phyloP scores from a whole-genome alignment of 1,140 invertebrate genomes.

The Cotesia typhae region DNA sequence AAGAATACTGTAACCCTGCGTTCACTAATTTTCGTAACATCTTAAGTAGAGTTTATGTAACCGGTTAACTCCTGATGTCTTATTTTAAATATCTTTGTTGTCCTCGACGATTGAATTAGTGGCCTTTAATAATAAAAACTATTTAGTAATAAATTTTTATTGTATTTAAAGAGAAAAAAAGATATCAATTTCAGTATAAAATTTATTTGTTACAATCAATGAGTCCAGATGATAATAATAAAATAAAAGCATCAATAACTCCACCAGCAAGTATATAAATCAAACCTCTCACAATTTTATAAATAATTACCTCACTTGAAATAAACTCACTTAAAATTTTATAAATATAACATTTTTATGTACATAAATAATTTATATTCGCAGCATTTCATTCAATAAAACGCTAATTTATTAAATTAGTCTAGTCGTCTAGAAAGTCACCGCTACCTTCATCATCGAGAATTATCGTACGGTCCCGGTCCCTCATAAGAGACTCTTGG shows the following conservation, averaged over 20 bases:
- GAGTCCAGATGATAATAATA: conserved; percentile 20
- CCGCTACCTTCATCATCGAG: conserved; percentile 45
- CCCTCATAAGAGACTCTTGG: conserved; percentile 54
- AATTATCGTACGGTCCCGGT: conserved; percentile 52
- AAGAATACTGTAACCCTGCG: conserved; percentile 7
- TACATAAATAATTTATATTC: not conserved
- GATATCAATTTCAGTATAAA: not conserved
- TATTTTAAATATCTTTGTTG: not conserved
- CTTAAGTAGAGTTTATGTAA: not conserved
- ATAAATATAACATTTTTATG: conserved; percentile 3
- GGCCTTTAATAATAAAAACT: conserved; percentile 23
- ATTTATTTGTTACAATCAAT: conserved; percentile 23
- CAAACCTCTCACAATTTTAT: not conserved
- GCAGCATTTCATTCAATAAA: not conserved
- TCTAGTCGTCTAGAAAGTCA: conserved; percentile 44
- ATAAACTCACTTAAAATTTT: not conserved
- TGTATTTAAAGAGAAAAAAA: conserved; percentile 14
- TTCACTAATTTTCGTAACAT: conserved; percentile 20
- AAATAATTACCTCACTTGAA: not conserved
- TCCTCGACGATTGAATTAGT: conserved; percentile 25
- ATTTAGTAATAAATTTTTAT: not conserved
- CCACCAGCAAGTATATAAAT: conserved; percentile 45
- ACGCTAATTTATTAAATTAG: not conserved
- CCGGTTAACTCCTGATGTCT: not conserved
- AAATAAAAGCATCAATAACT: conserved; percentile 36